Conservation (phyloP, 2,113 vertebrate species). For the Puntigrus tetrazona region DNA sequence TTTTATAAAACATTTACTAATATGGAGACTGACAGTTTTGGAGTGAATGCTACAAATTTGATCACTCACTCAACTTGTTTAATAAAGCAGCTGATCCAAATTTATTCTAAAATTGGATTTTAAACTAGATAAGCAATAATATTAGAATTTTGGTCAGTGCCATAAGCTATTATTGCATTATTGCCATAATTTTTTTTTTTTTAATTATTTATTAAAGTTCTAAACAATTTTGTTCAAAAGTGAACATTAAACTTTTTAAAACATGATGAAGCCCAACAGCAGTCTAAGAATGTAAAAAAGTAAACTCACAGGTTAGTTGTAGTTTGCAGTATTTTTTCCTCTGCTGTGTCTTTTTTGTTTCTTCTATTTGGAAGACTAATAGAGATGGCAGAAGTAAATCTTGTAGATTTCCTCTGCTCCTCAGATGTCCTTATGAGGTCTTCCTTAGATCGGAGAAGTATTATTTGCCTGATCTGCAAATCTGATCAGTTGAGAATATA, state of each 20-base stretch:
- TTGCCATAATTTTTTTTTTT: too few relatives aligned
- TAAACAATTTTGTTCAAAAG: background rate
- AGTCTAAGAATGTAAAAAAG: background rate
- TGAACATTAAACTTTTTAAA: conserved; percentile 10
- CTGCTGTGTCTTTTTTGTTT: background rate
- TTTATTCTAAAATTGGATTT: background rate
- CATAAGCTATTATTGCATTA: too few relatives aligned
- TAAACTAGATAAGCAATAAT: background rate
- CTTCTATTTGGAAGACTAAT: conserved; percentile 16
- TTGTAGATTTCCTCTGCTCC: background rate
- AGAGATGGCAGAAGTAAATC: conserved; percentile 47
- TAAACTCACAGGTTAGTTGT: conserved; percentile 34
- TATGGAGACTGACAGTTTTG: background rate
- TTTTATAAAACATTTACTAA: conserved; percentile 18
- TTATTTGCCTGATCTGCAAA: conserved; percentile 22
- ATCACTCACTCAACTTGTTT: conserved; percentile 8
- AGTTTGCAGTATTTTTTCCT: background rate
- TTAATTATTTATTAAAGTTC: too few relatives aligned
- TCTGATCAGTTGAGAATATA: conserved; percentile 42
- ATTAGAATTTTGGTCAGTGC: background rate
- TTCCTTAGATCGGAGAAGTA: conserved; percentile 11
- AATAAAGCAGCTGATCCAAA: background rate
- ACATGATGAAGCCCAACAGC: background rate
- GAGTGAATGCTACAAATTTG: background rate
- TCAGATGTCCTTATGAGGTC: background rate